Conservation (phyloP, 2,797 vertebrate genomes). For the Myotis daubentonii region DNA sequence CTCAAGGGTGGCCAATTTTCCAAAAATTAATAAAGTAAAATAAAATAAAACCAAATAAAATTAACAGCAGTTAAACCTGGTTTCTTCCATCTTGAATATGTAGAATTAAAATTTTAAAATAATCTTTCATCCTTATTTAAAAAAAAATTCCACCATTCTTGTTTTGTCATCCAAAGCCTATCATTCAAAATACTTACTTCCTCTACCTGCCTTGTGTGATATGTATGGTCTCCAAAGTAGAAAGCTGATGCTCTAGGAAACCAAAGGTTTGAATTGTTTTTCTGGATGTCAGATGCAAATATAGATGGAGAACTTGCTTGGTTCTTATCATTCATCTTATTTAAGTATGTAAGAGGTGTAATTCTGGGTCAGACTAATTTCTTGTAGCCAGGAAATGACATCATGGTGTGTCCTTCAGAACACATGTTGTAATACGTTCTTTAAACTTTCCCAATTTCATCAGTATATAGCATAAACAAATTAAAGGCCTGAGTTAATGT, state of each 20-base stretch:
- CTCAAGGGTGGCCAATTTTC: background rate
- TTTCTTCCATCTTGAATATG: background rate
- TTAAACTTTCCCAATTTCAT: background rate
- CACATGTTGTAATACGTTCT: background rate
- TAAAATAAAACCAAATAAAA: conserved; percentile 16
- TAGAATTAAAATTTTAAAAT: background rate
- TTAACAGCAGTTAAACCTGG: background rate
- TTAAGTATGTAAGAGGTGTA: background rate
- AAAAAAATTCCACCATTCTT: background rate
- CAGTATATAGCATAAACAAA: background rate
- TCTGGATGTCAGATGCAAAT: background rate
- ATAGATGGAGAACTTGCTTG: background rate
- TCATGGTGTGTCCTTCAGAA: background rate
- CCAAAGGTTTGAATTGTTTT: background rate
- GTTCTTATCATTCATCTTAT: background rate
- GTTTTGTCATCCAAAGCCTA: background rate
- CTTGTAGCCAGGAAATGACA: background rate
- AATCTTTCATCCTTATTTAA: background rate
- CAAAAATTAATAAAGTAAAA: conserved; percentile 1
- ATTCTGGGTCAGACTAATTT: background rate
- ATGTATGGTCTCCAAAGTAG: background rate
- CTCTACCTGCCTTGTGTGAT: background rate
- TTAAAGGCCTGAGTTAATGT: background rate
- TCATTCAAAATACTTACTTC: background rate
- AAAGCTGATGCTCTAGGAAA: background rate